Conservation (phyloP, 2,797 vertebrate genomes). For the Meda fulgida region DNA sequence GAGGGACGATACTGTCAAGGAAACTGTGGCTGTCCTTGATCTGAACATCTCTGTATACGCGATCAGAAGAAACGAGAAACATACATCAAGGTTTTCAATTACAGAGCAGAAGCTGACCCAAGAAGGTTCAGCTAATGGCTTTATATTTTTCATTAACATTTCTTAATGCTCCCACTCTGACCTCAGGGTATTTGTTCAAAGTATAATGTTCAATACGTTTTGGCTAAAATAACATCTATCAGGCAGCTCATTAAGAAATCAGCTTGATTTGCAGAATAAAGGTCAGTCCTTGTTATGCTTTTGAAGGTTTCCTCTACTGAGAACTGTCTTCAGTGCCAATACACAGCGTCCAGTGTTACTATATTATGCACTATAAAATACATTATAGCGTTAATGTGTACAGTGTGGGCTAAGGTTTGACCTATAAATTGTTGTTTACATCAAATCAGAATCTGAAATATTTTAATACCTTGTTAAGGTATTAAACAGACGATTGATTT, state of each 20-base stretch:
- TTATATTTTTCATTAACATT: conserved; percentile 80
- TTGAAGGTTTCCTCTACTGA: conserved; percentile 63
- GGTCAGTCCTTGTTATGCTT: conserved; percentile 75
- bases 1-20: not conserved
- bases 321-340: conserved; percentile 42
- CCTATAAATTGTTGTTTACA: conserved; percentile 24
- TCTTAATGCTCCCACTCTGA: conserved; percentile 76
- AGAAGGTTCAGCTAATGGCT: conserved; percentile 67
- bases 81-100: conserved; percentile 68
- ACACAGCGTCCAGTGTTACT: not conserved
- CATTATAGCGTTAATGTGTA: not conserved
- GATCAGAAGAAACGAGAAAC: conserved; percentile 35
- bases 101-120: conserved; percentile 55
- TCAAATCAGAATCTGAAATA: not conserved
- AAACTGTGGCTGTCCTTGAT: conserved; percentile 39
- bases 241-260: conserved; percentile 73
- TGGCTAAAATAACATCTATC: conserved; percentile 83
- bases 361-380: not conserved
- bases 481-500: not conserved
- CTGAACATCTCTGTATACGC: conserved; percentile 8
- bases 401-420: conserved; percentile 10
- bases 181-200: conserved; percentile 77
- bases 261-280: conserved; percentile 83
- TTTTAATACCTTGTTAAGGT: conserved; percentile 11
- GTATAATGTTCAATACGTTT: conserved; percentile 71